Evolutionary conservation across 2,797 vertebrate species (phyloP), one percentile per base, ranked within the genome.

Genomic region (Erethizon dorsatum): DNA sequence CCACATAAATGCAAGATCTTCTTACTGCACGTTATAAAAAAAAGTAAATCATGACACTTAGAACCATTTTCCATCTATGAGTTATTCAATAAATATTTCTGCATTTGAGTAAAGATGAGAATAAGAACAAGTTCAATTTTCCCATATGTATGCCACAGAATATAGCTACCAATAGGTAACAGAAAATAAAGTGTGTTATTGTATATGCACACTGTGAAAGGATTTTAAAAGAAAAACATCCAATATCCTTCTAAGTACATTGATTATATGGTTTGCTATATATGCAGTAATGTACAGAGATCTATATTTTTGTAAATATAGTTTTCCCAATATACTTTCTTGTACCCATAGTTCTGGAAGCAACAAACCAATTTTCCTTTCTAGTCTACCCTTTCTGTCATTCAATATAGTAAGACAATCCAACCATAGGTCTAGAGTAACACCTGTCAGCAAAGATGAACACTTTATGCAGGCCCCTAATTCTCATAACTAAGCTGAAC

Each of bases 81-180:
- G 12, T 14, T 92, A 71, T 61, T 84, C 52, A 91, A 57, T 65
- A 87, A 92, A 95, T 83, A 1, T 33, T 83, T 67, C 12, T 75
- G 0, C 33, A 80, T 83, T 78, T 78, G 31, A 84, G 13, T 56
- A 14, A 97, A 83, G 28, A 92, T 67, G 12, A 69, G 47, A 89
- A 77, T 87, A 91, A 92, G 5, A 63, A 78, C 20, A 65, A 83
- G 57, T 57, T 95, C 28, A 82, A 31, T 78, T 95, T 90, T 83
- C 57, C n/a, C 24, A 52, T 61, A 52, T 50, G 15, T 95, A 4
- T 85, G 14, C 18, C 65, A 80, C 9, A 92, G 63, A 85, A 37
- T 82, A 65, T 37, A 96, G 59, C 24, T 20, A 94, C 26, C 12
- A 95, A 77, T 54, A 50, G 6, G 65, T 75, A 67, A 61, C 0